Evolutionary conservation across 2,113 vertebrate species (phyloP).

Genomic region (Oreotrochilus melanogaster): DNA sequence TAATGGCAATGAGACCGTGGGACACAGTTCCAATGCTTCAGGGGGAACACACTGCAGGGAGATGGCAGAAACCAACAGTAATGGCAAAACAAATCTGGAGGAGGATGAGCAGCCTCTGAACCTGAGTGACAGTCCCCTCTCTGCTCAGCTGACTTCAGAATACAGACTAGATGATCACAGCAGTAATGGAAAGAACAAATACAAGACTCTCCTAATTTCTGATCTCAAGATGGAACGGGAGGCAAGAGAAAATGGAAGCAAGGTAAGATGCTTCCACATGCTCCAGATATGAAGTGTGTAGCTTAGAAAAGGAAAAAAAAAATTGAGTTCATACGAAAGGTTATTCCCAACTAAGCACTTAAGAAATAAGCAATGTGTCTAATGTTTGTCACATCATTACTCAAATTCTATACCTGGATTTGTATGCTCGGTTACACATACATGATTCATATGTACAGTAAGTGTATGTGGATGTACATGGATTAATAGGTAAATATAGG

Average conservation of each 20-base stretch:
- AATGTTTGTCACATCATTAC: slow-evolving; percentile 30
- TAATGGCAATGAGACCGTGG: slow-evolving; percentile 85
- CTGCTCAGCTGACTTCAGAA: slow-evolving; percentile 82
- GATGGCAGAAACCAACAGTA: slow-evolving; percentile 80
- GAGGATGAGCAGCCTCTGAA: slow-evolving; percentile 86
- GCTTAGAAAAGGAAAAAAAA: slow-evolving; percentile 30
- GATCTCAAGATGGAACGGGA: slow-evolving; percentile 87
- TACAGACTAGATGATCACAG: slow-evolving; percentile 83
- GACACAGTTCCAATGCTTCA: slow-evolving; percentile 80
- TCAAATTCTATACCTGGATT: background rate
- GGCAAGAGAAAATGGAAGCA: slow-evolving; percentile 86
- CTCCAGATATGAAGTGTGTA: slow-evolving; percentile 32
- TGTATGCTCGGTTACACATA: slow-evolving; percentile 24
- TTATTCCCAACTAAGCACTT: slow-evolving; percentile 23
- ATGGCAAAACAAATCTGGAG: slow-evolving; percentile 81
- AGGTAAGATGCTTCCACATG: slow-evolving; percentile 78
- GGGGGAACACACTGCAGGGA: slow-evolving; percentile 83
- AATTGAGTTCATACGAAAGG: background rate
- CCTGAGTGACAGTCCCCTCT: slow-evolving; percentile 85
- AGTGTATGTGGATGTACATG: background rate
- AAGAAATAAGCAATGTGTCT: background rate
- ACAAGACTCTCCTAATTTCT: slow-evolving; percentile 83
- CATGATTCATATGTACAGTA: background rate
- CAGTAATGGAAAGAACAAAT: slow-evolving; percentile 85
- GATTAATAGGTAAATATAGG: background rate